phyloP scores from a whole-genome alignment of 2,113 vertebrate species.

The Sinocyclocheilus grahami region DNA sequence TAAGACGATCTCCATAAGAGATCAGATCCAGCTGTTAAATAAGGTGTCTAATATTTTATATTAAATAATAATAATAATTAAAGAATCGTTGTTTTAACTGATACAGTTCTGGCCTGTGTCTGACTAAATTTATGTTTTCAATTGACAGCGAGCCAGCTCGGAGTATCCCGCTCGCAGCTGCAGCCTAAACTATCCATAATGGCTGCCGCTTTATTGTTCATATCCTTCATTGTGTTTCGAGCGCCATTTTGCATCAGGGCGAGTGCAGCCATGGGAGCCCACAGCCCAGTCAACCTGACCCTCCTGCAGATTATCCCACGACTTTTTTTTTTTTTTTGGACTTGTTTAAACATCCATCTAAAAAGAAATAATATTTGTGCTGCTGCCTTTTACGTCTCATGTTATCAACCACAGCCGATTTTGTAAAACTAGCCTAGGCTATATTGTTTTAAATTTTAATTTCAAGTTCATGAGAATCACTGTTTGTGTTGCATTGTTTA shows the following conservation, averaged over 20 bases:
- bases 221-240: slow-evolving; percentile 77
- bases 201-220: slow-evolving; percentile 82
- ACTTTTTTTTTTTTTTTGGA: no score
- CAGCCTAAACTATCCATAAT: slow-evolving; percentile 73
- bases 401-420: background rate
- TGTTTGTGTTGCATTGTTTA: background rate
- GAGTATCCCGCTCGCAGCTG: slow-evolving; percentile 1
- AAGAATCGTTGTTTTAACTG: background rate
- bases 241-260: slow-evolving; percentile 84
- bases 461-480: background rate
- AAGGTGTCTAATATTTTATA: slow-evolving; percentile 30
- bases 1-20: background rate
- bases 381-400: background rate
- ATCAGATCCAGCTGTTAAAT: slow-evolving; percentile 30
- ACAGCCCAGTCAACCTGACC: slow-evolving; percentile 27
- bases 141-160: background rate
- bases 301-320: background rate
- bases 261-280: slow-evolving; percentile 47
- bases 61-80: background rate
- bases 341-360: background rate
- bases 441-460: background rate
- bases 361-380: background rate
- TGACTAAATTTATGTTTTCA: background rate
- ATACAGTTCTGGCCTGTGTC: background rate
- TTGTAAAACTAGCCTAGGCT: background rate